Base-by-base conservation (phyloP, 2,888 invertebrate species). In the Rhamphomyia laevipes region DNA sequence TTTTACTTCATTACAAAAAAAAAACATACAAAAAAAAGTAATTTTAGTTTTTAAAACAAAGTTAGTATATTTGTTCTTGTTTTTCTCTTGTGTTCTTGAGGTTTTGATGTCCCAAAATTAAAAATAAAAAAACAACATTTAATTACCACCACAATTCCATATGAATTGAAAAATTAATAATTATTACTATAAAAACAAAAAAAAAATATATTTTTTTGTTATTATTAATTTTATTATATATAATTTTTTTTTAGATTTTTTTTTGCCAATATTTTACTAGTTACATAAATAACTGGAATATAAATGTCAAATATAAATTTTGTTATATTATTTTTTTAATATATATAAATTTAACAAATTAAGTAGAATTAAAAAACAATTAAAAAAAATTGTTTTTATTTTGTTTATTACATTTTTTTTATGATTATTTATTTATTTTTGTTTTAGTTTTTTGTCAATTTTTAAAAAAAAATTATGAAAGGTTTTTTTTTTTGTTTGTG, bases 271-370 rank as follows among this genome's bases (percentile, higher is more conserved):
- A 59, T 58, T 56, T 55, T 55, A 61, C 62, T 62, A 62, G 58
- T 58, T 61, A 61, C 62, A 62, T 62, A 62, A 62, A 62, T 62
- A 61, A 62, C 62, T 62, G 40, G 30, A 17, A 40, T 57, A 45
- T 53, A 59, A n/a, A 61, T 55, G 56, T 58, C 58, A 59, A 59
- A 60, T 59, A 60, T 57, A 60, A 56, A 55, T 56, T 49, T 51
- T 52, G 51, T n/a, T n/a, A n/a, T n/a, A 50, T 50, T 47, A 45
- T 45, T 46, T 31, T 47, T 13, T 47, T 31, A 5, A 13, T 11
- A 11, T n/a, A n/a, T 42, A 9, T 42, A 27, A 27, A 7, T 27
- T 9, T 27, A 27, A 27, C 23, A 27, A 27, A 27, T 27, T 27
- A 27, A 27, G 23, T 27, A 27, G 23, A 27, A 27, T 27, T 21